phyloP scores from a whole-genome alignment of 2,113 vertebrate genomes.

The Phaethon lepturus region DNA sequence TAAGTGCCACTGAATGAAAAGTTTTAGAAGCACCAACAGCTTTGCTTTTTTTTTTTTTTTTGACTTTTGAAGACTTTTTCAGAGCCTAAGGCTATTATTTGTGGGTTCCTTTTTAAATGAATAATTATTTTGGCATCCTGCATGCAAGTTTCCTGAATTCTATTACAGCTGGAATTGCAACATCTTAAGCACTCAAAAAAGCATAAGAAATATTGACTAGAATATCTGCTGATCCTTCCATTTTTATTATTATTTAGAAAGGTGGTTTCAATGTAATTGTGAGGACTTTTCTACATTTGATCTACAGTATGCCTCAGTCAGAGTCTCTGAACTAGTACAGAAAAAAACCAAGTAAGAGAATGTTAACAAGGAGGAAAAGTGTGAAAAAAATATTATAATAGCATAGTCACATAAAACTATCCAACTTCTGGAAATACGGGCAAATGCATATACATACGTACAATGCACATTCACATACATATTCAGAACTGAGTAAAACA shows the following conservation, averaged over 20 bases:
- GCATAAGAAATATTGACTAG: not conserved
- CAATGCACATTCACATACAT: not conserved
- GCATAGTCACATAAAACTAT: not conserved
- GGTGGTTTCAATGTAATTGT: not conserved
- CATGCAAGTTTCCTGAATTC: not conserved
- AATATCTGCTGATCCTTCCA: not conserved
- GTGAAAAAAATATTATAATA: too few species aligned
- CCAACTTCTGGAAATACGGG: not conserved
- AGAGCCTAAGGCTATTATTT: not conserved
- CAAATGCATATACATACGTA: not conserved
- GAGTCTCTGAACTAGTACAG: not conserved
- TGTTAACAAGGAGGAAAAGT: not conserved
- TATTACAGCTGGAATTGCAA: not conserved
- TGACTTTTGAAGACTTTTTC: not conserved
- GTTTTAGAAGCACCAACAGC: not conserved
- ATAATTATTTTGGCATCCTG: not conserved
- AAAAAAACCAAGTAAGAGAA: not conserved
- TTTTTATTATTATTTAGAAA: not conserved
- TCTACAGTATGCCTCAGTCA: not conserved
- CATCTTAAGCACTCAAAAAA: not conserved
- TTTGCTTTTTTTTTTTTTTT: not conserved
- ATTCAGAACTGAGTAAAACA: not conserved
- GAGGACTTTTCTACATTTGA: not conserved
- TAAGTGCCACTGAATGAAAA: not conserved
- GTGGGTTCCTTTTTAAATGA: not conserved